Base-by-base conservation (phyloP, 2,113 vertebrate species). In the Cygnus buccinator region DNA sequence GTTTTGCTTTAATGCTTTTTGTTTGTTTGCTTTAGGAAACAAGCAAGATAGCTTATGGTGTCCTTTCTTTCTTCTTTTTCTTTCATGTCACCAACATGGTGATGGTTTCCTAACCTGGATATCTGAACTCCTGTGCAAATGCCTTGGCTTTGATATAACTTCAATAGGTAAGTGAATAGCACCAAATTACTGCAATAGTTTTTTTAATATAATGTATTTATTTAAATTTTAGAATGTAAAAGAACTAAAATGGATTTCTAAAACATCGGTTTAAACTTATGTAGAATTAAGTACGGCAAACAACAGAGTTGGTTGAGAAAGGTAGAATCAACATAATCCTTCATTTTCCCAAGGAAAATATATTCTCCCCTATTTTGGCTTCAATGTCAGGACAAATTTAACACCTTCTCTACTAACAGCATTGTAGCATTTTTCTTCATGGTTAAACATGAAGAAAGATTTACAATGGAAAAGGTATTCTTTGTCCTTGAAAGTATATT, bases 101-200 rank as follows among this genome's bases (percentile, higher is more conserved):
- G 84, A 87, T 96, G 94, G 63, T 80, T 94, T 87, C 70, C 68
- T 83, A 46, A 94, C 35, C 8, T 59, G 96, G 77, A 63, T 83
- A 84, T 86, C 88, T 80, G 89, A 95, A 97, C 62, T 67, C 19
- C 86, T 91, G 48, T 94, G 71, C 73, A 94, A 95, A 96, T 94
- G 57, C 43, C 52, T 89, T 97, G 71, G 21, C 31, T 81, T 96
- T 94, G 68, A 28, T 79, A 1, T 58, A 67, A 87, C 88, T 91
- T 71, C 76, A 96, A 96, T 93, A 98, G 98, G 98, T 98, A 98
- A 98, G 98, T 98, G 87, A 97, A 94, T 83, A 58, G 85, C 52
- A 54, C 78, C 25, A 22, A 83, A 75, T 81, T 89, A 37, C 29
- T 82, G 52, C 4, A 11, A 8, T n/a, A 35, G 39, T 48, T 13